Evolutionary conservation across 92 coral and sea anemone species (phyloP), one percentile per base, ranked within the genome.

Genomic region (Epizoanthus illoricatus): DNA sequence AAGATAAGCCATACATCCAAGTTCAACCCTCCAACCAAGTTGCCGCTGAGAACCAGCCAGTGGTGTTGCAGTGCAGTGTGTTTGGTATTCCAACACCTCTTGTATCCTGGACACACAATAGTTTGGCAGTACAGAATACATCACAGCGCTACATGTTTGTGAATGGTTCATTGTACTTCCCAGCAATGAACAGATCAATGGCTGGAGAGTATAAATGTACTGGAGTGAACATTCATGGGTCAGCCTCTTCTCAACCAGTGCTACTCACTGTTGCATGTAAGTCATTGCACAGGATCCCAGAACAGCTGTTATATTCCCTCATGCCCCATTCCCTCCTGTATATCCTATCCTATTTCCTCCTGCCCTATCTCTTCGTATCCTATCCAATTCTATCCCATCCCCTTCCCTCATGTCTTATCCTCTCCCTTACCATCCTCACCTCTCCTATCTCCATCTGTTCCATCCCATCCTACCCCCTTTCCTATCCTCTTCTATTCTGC

Each of bases 261-360:
- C 79, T 93, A 24, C 86, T 96, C 17, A 85, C 84, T 82, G 94
- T 96, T 41, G 99, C 99, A 43, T 96, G 99, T 96, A 88, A 93
- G 98, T 94, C n/a, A n/a, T 64, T 19, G 20, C 2, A 47, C 42
- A 52, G 13, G n/a, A 9, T 49, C 4, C 2, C 7, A 42, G 3
- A 6, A 42, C 47, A 6, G 47, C 2, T 0, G 47, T 45, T 45
- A 7, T 67, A 19, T 65, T 41, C 15, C 11, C 2, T 7, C 13
- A 9, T 9, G 11, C 5, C 13, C 60, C 33, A 55, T 28, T 60
- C 8, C 61, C 41, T 28, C 56, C n/a, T n/a, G n/a, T n/a, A n/a
- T 9, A 18, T n/a, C 43, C 41, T 45, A 21, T 69, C 6, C 9
- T 4, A 19, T 64, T 1, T 5, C 71, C 2, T 19, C 81, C 21